Conservation (phyloP, 2,888 invertebrate genomes). For the Allolobophora icterica region DNA sequence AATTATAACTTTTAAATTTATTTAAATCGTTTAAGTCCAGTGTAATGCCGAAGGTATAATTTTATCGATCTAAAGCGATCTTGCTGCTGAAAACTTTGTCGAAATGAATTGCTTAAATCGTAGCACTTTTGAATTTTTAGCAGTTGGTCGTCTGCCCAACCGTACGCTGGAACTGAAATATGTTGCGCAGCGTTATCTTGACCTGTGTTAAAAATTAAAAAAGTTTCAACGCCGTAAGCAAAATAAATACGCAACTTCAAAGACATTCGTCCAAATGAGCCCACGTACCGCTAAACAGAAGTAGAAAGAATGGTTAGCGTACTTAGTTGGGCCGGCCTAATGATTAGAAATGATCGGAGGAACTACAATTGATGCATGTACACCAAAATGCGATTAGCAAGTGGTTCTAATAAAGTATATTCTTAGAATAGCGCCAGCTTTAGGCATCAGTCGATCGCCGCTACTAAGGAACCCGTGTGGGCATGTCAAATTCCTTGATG, state of each 20-base stretch:
- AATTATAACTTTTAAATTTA: slow-evolving; percentile 14
- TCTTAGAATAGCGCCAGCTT: too few species aligned
- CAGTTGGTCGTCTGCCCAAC: not conserved
- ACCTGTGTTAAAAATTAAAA: not conserved
- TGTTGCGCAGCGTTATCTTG: not conserved
- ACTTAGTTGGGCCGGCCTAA: not conserved
- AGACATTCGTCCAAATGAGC: not conserved
- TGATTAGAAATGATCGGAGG: not conserved
- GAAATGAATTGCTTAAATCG: not conserved
- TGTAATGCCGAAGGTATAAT: not conserved
- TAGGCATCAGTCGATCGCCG: not conserved
- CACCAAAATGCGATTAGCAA: too few species aligned
- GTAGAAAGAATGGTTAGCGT: not conserved
- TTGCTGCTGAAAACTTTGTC: not conserved
- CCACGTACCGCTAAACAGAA: not conserved
- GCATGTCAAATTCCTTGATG: not conserved
- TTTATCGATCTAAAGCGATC: not conserved
- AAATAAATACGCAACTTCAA: not conserved
- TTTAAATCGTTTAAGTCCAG: not conserved
- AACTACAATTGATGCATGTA: too few species aligned
- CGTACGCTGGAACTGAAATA: not conserved
- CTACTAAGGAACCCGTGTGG: not conserved
- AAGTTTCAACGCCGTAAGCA: not conserved
- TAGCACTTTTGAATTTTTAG: not conserved
- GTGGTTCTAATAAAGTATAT: too few species aligned